These are phyloP conservation scores for Melipona quadrifasciata DNA, from an alignment of 1,140 invertebrate species.

Conservation along the genomic window DNA sequence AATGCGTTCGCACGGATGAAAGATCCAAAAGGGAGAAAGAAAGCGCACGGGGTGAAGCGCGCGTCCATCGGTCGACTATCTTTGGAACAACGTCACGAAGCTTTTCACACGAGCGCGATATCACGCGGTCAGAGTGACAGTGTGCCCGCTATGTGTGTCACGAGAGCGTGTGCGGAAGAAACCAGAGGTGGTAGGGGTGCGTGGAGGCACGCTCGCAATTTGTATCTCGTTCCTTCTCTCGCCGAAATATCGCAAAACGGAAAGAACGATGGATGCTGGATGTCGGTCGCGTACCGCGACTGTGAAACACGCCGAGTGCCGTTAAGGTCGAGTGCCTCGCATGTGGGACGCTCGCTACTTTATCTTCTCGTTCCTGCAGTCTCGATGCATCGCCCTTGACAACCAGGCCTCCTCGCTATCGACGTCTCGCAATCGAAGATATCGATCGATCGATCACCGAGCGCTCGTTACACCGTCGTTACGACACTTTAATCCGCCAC, in stretches of 20 bases:
- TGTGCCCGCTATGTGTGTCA: not conserved
- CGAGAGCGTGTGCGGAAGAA: not conserved
- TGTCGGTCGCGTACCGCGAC: slow-evolving; percentile 40
- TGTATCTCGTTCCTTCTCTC: slow-evolving; percentile 50
- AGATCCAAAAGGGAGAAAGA: not conserved
- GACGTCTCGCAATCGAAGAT: not conserved
- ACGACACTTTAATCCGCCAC: slow-evolving; percentile 3
- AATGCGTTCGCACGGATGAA: not conserved
- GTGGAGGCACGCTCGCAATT: slow-evolving; percentile 48
- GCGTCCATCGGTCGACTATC: slow-evolving; percentile 30
- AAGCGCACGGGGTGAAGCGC: not conserved
- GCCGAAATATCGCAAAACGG: slow-evolving; percentile 58
- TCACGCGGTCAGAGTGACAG: no score
- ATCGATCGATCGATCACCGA: not conserved
- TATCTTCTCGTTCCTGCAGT: not conserved
- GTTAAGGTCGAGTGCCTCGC: slow-evolving; percentile 64
- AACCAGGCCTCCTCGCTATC: slow-evolving; percentile 2
- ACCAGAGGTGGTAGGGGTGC: not conserved
- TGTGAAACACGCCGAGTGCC: slow-evolving; percentile 52
- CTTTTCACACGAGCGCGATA: not conserved
- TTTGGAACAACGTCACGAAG: slow-evolving; percentile 12
- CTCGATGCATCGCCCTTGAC: slow-evolving; percentile 26
- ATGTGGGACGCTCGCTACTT: slow-evolving; percentile 60
- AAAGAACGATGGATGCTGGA: slow-evolving; percentile 63
- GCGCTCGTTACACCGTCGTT: slow-evolving; percentile 13